phyloP scores from a whole-genome alignment of 1,140 invertebrate species.

The Rhyacophila brunnea region DNA sequence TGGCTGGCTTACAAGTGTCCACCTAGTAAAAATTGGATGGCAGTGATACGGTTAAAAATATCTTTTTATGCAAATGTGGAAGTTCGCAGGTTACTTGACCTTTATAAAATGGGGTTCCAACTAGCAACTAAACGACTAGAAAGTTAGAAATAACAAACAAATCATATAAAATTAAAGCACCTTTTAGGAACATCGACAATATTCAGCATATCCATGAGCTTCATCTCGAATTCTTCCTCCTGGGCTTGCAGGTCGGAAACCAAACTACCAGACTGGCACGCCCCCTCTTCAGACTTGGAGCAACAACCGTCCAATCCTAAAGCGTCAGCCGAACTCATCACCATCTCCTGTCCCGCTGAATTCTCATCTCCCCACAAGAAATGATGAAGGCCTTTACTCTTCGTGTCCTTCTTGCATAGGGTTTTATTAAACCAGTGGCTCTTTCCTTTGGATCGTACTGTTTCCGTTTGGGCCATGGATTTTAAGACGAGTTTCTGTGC shows the following conservation, averaged over 20 bases:
- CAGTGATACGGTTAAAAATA: too few relatives aligned
- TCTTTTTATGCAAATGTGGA: too few relatives aligned
- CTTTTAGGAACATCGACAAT: not conserved
- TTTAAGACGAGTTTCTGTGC: constrained; percentile 10
- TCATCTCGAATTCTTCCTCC: not conserved
- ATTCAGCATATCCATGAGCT: constrained; percentile 1
- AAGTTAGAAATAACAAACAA: too few relatives aligned
- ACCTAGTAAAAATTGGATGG: too few relatives aligned
- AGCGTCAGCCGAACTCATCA: constrained; percentile 3
- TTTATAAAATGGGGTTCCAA: too few relatives aligned
- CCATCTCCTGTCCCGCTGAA: constrained; percentile 3
- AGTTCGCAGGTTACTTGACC: too few relatives aligned
- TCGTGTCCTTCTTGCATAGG: constrained; percentile 20
- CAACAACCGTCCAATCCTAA: constrained; percentile 21
- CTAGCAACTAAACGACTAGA: too few relatives aligned
- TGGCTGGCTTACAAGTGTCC: too few relatives aligned
- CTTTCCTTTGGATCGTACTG: constrained; percentile 6
- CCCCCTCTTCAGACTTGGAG: constrained; percentile 5
- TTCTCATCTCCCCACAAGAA: constrained; percentile 22
- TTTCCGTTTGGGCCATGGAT: not conserved
- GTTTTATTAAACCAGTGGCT: constrained; percentile 30
- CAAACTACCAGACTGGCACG: not conserved
- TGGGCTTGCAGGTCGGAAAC: not conserved
- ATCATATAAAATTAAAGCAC: too few relatives aligned
- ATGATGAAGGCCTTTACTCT: constrained; percentile 39